Evolutionary conservation across 2,113 vertebrate species (phyloP).

Genomic region (Zosterops hypoxanthus): DNA sequence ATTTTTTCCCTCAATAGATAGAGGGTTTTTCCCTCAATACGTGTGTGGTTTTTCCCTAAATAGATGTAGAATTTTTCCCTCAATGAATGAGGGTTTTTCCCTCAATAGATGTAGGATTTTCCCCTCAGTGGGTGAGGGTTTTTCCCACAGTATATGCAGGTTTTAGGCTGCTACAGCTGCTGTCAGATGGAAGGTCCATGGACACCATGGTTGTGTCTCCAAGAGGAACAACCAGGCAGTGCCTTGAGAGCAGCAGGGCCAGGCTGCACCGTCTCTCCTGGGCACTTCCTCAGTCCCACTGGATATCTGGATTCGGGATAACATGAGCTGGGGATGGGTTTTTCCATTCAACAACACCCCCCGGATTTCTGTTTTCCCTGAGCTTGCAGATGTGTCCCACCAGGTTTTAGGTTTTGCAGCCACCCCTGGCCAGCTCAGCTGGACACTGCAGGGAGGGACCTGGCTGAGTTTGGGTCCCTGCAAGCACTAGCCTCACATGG

Average conservation of each 20-base stretch:
- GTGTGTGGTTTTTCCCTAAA: background rate
- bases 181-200: fast-evolving
- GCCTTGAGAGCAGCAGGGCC: background rate
- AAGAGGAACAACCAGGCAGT: background rate
- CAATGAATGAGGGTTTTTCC: background rate
- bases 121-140: background rate
- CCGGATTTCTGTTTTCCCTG: background rate
- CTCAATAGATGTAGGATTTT: background rate
- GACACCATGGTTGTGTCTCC: background rate
- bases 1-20: background rate
- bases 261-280: background rate
- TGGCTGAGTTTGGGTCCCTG: background rate
- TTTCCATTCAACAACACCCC: background rate
- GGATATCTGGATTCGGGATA: background rate
- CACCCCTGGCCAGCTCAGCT: background rate
- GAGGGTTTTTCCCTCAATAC: background rate
- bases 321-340: background rate
- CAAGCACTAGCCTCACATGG: background rate
- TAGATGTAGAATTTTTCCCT: background rate
- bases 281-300: background rate
- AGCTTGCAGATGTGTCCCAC: background rate
- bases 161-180: background rate
- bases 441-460: background rate
- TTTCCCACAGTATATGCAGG: background rate
- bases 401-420: background rate